Evolutionary conservation across 1,140 invertebrate genomes (phyloP), one percentile per base, ranked within the genome.

Genomic region (Anastrepha ludens): DNA sequence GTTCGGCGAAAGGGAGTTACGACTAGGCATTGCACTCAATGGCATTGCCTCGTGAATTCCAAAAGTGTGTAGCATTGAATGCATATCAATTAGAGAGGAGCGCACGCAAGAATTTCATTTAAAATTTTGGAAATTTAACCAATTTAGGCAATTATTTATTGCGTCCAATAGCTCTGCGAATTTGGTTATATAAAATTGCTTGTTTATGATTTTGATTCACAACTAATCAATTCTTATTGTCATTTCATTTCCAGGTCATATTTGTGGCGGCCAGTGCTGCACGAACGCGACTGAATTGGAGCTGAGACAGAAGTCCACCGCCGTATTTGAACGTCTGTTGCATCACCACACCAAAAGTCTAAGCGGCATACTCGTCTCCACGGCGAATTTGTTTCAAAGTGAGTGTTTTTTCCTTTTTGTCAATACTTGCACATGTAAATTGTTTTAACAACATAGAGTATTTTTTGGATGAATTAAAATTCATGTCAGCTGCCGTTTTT

Each of bases 341-440:
- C 91, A 92, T 87, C 91, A 93, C 87, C 92, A 93, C 50, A 93
- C 92, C 41, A 92, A 90, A 89, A 93, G 91, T 78, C 89, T 93
- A 86, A 91, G 92, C 50, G 92, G 92, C 87, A 90, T 93, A 74
- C 89, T 93, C 64, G 91, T 91, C 88, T 90, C 90, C 74, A 93
- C 91, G 62, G 91, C 90, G 87, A 91, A 88, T 59, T 88, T 90
- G 88, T 93, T 92, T 86, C 91, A 92, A 87, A 90, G 92, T 93
- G 89, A 93, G 92, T 93, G 88, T 9, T 87, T 9, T 60, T 85
- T n/a, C 41, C 7, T 85, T 59, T 85, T 29, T 29, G 29, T 29
- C 11, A 15, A 39, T 65, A 39, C 29, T 29, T 29, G 29, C 29
- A 64, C 58, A 39, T 47, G 39, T 41, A 65, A 65, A 85, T 39